Base-by-base conservation (phyloP, 2,113 vertebrate genomes). In the Leucopsar rothschildi region DNA sequence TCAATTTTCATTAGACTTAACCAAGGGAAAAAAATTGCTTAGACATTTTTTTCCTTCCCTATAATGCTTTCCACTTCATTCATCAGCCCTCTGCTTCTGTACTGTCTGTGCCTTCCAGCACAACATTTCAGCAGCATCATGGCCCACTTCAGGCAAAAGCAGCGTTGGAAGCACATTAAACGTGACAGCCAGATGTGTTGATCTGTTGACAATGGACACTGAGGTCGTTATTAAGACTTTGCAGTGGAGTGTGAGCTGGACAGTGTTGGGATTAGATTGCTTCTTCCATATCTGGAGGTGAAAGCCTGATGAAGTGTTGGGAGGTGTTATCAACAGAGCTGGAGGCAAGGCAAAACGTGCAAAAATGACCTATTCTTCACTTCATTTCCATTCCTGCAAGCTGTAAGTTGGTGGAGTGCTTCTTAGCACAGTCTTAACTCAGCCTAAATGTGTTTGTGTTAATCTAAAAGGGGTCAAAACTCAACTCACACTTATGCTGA, bases 251-350 rank as follows among this genome's bases (percentile, higher is more conserved):
- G 47, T 25, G 39, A 86, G 47, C 60, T 59, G 64, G 81, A 17
- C 3, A 7, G 52, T 13, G 29, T 6, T 53, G 71, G 90, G 82
- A 85, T 80, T 72, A 57, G 63, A 69, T 57, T 79, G 57, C 53
- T 82, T 64, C 76, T 72, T 10, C 82, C 66, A 3, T 70, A 57
- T 88, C 42, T 82, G 85, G 63, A 86, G 71, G 79, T 69, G 85
- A 93, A 95, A 90, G 42, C 75, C 85, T 80, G 85, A 82, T 71
- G 87, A 95, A 90, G 90, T 92, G 85, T 50, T 37, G 70, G 79
- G 59, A 57, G 70, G 57, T 29, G 39, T 88, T 96, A 95, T 94
- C 92, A 82, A 27, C 66, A 82, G 49, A 76, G 76, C 59, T 80
- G 70, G 39, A 93, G 66, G 93, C 82, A 82, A 72, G 63, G 61